A percentile compares a stretch with the other conserved stretches of the same genome.
These are phyloP conservation scores for Gasterosteus nipponicus DNA, from an alignment of 2,113 vertebrate species.

Conservation along the genomic window DNA sequence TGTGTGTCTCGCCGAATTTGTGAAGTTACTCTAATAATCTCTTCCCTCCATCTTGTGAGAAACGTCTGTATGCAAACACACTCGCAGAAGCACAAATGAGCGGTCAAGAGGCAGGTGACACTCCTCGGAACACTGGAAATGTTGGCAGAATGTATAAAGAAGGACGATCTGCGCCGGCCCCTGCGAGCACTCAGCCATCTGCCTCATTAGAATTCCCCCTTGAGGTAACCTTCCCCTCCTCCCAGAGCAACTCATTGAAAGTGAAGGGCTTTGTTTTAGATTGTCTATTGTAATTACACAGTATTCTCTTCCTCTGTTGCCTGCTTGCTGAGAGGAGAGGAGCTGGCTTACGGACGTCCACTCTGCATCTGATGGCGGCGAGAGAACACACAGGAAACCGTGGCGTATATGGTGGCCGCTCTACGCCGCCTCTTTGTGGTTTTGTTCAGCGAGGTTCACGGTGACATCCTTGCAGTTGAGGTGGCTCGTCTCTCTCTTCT, in stretches of 20 bases:
- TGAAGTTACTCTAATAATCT: not conserved
- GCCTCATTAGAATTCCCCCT: constrained; percentile 85
- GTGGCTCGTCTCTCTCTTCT: constrained; percentile 52
- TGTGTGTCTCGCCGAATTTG: too few species aligned
- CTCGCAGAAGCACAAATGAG: constrained; percentile 42
- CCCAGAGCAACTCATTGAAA: constrained; percentile 74
- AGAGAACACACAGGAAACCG: too few species aligned
- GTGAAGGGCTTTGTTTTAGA: constrained; percentile 83
- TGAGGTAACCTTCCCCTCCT: constrained; percentile 83
- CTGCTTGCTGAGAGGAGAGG: constrained; percentile 56
- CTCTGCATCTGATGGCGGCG: constrained; percentile 9
- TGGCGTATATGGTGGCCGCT: too few species aligned
- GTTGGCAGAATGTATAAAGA: constrained; percentile 74
- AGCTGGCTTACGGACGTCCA: constrained; percentile 31
- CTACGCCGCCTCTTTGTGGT: constrained; percentile 20
- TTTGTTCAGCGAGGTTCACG: constrained; percentile 51
- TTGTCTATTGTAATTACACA: constrained; percentile 82
- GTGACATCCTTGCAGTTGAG: constrained; percentile 53
- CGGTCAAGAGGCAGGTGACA: constrained; percentile 70
- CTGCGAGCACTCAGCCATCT: constrained; percentile 81
- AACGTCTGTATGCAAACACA: constrained; percentile 11
- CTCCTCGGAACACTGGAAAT: constrained; percentile 66
- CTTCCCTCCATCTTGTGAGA: constrained; percentile 4
- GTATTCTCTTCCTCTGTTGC: constrained; percentile 70
- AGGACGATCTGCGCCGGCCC: constrained; percentile 75